A percentile compares a stretch with the other conserved stretches of the same genome.
These are phyloP conservation scores for Euzophera pinguis DNA, from an alignment of 2,888 invertebrate species.

Conservation along the genomic window DNA sequence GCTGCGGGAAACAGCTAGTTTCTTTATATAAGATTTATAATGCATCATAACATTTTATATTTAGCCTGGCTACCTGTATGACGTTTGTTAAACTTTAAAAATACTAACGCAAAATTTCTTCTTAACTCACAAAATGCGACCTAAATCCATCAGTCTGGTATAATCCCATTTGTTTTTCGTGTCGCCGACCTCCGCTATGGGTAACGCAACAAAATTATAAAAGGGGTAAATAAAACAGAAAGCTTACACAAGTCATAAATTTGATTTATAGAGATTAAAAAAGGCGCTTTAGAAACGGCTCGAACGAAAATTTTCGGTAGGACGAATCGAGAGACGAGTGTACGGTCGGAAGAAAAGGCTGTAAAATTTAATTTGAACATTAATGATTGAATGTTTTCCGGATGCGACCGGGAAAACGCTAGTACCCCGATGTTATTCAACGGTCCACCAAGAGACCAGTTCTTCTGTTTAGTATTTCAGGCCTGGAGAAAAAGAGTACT, in stretches of 20 bases:
- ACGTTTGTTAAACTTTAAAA: too few relatives aligned
- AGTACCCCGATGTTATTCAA: too few relatives aligned
- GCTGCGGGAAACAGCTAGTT: too few relatives aligned
- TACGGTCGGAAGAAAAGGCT: constrained; percentile 43
- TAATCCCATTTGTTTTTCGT: constrained; percentile 10
- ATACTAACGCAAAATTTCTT: neutral
- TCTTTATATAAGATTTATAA: too few relatives aligned
- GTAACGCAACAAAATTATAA: constrained; percentile 73
- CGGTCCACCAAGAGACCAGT: too few relatives aligned
- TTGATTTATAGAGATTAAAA: constrained; percentile 81
- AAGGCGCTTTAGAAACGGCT: constrained; percentile 79
- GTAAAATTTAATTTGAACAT: constrained; percentile 2
- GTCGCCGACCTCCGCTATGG: constrained; percentile 29
- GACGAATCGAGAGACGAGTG: constrained; percentile 74
- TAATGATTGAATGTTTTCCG: neutral
- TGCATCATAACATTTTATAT: too few relatives aligned
- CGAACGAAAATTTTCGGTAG: constrained; percentile 78
- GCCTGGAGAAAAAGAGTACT: too few relatives aligned
- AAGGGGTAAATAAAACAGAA: constrained; percentile 79
- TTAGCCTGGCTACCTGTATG: too few relatives aligned
- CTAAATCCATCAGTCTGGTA: constrained; percentile 8
- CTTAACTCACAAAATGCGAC: constrained; percentile 8
- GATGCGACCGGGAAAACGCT: too few relatives aligned
- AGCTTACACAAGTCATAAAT: constrained; percentile 81
- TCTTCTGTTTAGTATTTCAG: too few relatives aligned